Evolutionary conservation across 2,113 vertebrate species (phyloP).

Genomic region (Cyanoderma ruficeps): DNA sequence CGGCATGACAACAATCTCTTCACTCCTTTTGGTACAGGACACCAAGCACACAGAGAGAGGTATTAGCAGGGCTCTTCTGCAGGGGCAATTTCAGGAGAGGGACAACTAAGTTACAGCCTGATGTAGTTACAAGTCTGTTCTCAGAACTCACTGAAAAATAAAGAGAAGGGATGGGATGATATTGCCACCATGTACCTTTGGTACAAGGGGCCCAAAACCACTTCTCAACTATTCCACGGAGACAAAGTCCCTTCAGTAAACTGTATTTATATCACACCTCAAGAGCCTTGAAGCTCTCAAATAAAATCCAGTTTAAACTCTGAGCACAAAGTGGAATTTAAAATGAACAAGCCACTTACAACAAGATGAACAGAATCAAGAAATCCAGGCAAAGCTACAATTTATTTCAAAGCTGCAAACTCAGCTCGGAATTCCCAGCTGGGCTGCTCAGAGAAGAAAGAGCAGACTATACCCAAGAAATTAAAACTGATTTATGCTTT

Average conservation of each 20-base stretch:
- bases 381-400: background rate
- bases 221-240: background rate
- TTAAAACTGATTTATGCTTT: background rate
- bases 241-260: background rate
- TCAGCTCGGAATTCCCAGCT: background rate
- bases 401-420: background rate
- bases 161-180: background rate
- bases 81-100: background rate
- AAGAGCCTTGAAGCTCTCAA: background rate
- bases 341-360: background rate
- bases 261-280: background rate
- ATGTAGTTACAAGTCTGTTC: background rate
- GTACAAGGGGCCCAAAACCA: background rate
- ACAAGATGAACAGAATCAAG: background rate
- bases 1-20: background rate
- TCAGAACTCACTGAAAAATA: background rate
- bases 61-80: background rate
- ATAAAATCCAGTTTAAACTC: background rate
- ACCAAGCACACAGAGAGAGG: background rate
- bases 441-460: background rate
- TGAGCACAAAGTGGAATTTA: background rate
- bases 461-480: background rate
- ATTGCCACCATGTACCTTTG: background rate
- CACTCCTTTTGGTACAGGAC: background rate
- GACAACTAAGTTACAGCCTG: background rate